Evolutionary conservation across 2,113 vertebrate genomes (phyloP), one percentile per base, ranked within the genome.

Genomic region (Anas platyrhynchos): DNA sequence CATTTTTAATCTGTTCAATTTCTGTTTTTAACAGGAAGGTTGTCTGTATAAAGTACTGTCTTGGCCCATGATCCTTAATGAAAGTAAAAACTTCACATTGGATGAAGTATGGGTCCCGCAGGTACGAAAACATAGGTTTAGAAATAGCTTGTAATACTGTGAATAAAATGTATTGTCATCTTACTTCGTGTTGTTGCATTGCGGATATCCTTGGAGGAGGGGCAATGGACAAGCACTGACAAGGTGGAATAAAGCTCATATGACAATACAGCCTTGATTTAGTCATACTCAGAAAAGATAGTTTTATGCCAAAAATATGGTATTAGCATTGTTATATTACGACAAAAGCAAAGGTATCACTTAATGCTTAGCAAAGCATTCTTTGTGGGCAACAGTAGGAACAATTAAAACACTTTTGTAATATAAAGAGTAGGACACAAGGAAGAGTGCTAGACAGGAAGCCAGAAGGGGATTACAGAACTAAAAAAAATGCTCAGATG

Each of bases 11-110:
- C 26, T n/a, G 20, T n/a, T 46, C 23, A 9, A 34, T 69, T 66
- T 83, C 8, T 50, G 23, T 36, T 84, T 44, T 93, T 96, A 85
- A 71, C 86, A 97, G 96, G 88, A 44, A 17, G 88, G 90, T 22
- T 97, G 96, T 69, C 55, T 94, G 63, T 63, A 81, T 23, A 86
- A 91, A 86, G 94, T 93, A 32, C 93, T 95, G 77, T 86, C 91
- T 2, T 89, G 80, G 92, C 43, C 88, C 11, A 61, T 56, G 13
- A 96, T 97, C 92, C 74, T 20, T 17, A 2, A 50, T 10, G 21
- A 46, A 11, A 93, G 89, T 65, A 20, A 86, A 50, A 27, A 65
- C 52, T 54, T 86, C 31, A 43, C 84, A 2, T 20, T 96, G 29
- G 87, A 89, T 11, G 13, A 94, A 5, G 77, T 46, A 34, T 95